Evolutionary conservation across 30 jellyfish, hydroid and myxozoan species (phyloP).

Genomic region (Pseudorhiza aurosa): DNA sequence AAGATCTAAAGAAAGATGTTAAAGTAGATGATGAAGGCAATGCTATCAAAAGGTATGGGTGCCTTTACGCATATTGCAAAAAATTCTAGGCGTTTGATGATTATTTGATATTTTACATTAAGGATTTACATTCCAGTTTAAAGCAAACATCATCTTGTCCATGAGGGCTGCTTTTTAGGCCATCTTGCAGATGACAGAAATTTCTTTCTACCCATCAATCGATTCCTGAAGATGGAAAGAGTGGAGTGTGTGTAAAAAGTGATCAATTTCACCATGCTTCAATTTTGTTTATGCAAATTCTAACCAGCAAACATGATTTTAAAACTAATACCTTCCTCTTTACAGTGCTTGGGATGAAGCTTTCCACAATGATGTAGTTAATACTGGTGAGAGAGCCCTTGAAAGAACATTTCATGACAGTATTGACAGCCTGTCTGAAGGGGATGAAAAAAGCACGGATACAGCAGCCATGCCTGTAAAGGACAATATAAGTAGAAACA

Average conservation of each 20-base stretch:
- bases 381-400: not conserved
- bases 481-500: too few relatives aligned
- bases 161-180: not conserved
- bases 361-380: not conserved
- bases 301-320: not conserved
- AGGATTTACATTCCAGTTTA: too few relatives aligned
- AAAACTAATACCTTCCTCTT: not conserved
- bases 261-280: too few relatives aligned
- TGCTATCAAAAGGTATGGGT: not conserved
- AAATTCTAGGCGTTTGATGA: too few relatives aligned
- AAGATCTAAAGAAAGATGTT: not conserved
- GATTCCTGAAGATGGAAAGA: too few relatives aligned
- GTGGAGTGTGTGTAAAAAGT: too few relatives aligned
- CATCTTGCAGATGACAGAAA: too few relatives aligned
- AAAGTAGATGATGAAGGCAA: not conserved
- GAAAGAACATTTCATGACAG: conserved; percentile 4
- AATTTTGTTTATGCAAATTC: too few relatives aligned
- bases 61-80: not conserved
- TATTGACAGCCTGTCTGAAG: conserved; percentile 3
- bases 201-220: too few relatives aligned
- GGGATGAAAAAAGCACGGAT: not conserved
- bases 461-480: too few relatives aligned
- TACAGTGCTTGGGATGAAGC: not conserved
- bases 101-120: too few relatives aligned
- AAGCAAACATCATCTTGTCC: not conserved